Evolutionary conservation across 1,140 invertebrate genomes (phyloP), one percentile per base, ranked within the genome.

Genomic region (Cardiocondyla obscurior): DNA sequence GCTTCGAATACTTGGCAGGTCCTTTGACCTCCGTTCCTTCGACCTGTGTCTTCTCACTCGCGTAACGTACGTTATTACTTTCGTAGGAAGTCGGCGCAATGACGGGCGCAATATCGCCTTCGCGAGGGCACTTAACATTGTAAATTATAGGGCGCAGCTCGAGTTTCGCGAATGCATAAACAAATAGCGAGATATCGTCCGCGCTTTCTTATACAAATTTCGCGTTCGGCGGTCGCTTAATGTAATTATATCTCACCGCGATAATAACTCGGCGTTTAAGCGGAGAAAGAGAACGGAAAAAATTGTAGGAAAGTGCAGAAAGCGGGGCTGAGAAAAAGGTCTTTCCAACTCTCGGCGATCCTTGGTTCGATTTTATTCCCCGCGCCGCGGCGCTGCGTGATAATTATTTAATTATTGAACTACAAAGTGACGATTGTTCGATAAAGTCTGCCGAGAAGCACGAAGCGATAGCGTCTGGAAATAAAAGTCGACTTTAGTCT

Each of bases 41-140:
- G 19, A 28, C 28, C 16, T 49, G 39, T 49, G 42, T 76, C 33
- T 76, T 49, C 58, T 8, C 39, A 7, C 53, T 12, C 55, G 14
- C 28, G 39, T 62, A 62, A 44, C n/a, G 28, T 62, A 57, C 42
- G 72, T 76, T 76, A 76, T 76, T 76, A 64, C 72, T 64, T 64
- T 76, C 72, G 72, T 46, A 28, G 28, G 7, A 64, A 64, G 57
- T 76, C 49, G n/a, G 22, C 53, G 70, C 70, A 28, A 58, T 58
- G 70, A 44, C 36, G 51, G 51, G 53, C 36, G 36, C 36, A 30
- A 49, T 76, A 76, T 76, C 49, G 28, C 57, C 33, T 36, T 74
- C 28, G 8, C 12, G 28, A 64, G 57, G 39, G 64, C 30, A 49
- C 58, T 76, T 76, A 76, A 76, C 57, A 76, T 76, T 49, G 57